Evolutionary conservation across 2,888 invertebrate genomes (phyloP).

Genomic region (Ceraclea dissimilis): DNA sequence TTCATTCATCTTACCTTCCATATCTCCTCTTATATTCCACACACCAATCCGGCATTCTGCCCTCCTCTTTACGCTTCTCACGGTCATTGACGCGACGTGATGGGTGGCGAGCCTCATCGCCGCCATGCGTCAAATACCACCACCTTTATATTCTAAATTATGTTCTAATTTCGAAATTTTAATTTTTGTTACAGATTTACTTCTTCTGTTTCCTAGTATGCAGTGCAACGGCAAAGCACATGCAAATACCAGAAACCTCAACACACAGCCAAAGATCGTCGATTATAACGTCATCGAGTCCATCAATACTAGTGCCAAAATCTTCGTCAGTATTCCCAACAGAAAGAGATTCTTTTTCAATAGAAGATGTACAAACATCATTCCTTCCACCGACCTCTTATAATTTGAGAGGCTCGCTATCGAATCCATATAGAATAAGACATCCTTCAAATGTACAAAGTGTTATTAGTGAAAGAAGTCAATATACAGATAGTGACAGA

Average conservation of each 20-base stretch:
- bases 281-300: neutral
- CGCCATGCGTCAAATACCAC: no score
- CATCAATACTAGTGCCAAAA: slow-evolving; percentile 10
- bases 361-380: neutral
- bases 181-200: slow-evolving; percentile 20
- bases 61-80: no score
- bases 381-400: slow-evolving; percentile 1
- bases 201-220: slow-evolving; percentile 21
- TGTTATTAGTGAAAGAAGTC: slow-evolving; percentile 1
- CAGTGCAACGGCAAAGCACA: slow-evolving; percentile 20
- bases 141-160: no score
- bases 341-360: neutral
- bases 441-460: neutral
- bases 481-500: slow-evolving; percentile 4
- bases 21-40: no score
- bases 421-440: neutral
- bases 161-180: no score
- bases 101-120: no score
- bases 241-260: slow-evolving; percentile 15
- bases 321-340: slow-evolving; percentile 3
- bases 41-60: no score
- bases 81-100: no score
- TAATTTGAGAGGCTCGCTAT: slow-evolving; percentile 7
- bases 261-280: slow-evolving; percentile 16
- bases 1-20: no score